A percentile compares a stretch with the other conserved stretches of the same genome.
Evolutionary conservation across 2,113 vertebrate species (phyloP).

Genomic region (Dicentrarchus labrax): DNA sequence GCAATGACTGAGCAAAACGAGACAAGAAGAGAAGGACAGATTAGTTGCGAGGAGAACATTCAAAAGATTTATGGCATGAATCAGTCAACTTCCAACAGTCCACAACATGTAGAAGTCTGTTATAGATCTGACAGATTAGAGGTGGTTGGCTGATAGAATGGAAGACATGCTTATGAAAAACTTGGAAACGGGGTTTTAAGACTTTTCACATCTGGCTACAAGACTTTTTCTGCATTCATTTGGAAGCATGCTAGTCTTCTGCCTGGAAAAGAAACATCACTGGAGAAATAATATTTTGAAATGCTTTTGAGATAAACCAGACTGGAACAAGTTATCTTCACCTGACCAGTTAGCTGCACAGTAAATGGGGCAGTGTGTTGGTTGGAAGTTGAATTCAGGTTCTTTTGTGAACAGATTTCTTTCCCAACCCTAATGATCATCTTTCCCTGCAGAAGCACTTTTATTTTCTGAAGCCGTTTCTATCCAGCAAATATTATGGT

Average conservation of each 20-base stretch:
- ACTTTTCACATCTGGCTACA: background rate
- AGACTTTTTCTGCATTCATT: background rate
- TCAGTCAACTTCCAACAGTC: slow-evolving; percentile 1
- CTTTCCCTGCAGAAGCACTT: no score
- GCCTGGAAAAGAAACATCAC: background rate
- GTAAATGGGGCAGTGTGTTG: background rate
- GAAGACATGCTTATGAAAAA: slow-evolving; percentile 22
- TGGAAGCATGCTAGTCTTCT: background rate
- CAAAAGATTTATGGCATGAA: slow-evolving; percentile 7
- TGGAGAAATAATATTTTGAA: background rate
- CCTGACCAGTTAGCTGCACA: background rate
- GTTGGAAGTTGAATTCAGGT: background rate
- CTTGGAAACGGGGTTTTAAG: background rate
- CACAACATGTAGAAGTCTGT: background rate
- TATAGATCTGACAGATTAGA: background rate
- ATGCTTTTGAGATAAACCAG: no score
- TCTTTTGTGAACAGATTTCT: background rate
- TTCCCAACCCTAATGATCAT: no score
- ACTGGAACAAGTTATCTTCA: background rate
- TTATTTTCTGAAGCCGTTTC: background rate
- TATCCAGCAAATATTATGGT: background rate
- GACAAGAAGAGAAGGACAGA: slow-evolving; percentile 26
- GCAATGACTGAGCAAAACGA: slow-evolving; percentile 37
- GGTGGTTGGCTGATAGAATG: background rate
- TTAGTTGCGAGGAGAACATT: slow-evolving; percentile 16